Evolutionary conservation across 2,888 invertebrate genomes (phyloP).

Genomic region (Philereme vetulata): DNA sequence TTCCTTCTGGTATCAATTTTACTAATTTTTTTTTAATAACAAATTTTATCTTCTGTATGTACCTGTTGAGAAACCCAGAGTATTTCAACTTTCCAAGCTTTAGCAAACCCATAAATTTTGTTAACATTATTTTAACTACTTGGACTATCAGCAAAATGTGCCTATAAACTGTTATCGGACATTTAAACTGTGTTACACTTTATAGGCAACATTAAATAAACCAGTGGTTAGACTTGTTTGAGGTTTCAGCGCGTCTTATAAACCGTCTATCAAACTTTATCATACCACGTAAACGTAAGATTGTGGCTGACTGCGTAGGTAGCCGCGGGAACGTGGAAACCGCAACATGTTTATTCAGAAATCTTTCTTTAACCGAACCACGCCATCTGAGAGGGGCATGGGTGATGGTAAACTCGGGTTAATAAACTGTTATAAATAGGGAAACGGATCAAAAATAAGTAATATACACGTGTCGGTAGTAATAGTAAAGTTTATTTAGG

Average conservation of each 20-base stretch:
- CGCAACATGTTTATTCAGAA: constrained; percentile 32
- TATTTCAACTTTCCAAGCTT: not conserved
- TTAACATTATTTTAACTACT: not conserved
- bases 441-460: constrained; percentile 7
- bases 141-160: constrained; percentile 5
- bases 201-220: constrained; percentile 3
- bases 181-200: constrained; percentile 3
- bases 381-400: constrained; percentile 7
- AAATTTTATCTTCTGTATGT: not conserved
- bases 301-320: constrained; percentile 31
- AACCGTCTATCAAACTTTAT: constrained; percentile 20
- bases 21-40: not conserved
- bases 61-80: not conserved
- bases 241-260: constrained; percentile 11
- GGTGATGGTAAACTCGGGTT: constrained; percentile 7
- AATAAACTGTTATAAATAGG: constrained; percentile 5
- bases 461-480: not conserved
- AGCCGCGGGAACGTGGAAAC: constrained; percentile 29
- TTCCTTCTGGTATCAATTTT: not conserved
- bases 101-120: not conserved
- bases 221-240: constrained; percentile 9
- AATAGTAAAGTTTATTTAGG: too few relatives aligned
- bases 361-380: constrained; percentile 23
- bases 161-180: constrained; percentile 1
- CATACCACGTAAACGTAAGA: constrained; percentile 24